Conservation (phyloP, 2,113 vertebrate species). For the Hucho hucho region DNA sequence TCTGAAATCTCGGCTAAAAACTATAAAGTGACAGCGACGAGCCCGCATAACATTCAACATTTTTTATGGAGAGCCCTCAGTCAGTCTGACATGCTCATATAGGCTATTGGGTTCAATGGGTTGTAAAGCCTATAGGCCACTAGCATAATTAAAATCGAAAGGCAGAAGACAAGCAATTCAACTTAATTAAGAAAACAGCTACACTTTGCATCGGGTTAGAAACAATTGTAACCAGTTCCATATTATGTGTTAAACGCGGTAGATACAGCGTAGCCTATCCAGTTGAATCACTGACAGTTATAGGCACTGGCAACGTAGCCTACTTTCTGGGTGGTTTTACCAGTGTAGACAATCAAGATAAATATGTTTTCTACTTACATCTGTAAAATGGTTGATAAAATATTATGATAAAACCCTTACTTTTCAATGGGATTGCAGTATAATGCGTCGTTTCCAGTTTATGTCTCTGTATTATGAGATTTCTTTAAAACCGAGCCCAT, state of each 20-base stretch:
- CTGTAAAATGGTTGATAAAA: neutral
- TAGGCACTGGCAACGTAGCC: neutral
- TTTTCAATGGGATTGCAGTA: neutral
- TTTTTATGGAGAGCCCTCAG: too few species aligned
- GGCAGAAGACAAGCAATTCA: too few species aligned
- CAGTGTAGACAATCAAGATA: neutral
- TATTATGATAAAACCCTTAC: slow-evolving; percentile 1
- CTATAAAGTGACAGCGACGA: too few species aligned
- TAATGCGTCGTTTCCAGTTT: neutral
- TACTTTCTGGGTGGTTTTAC: slow-evolving; percentile 8
- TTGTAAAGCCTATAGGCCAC: too few species aligned
- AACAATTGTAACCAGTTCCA: neutral
- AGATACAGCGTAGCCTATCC: neutral
- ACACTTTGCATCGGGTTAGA: neutral
- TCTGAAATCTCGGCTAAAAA: too few species aligned
- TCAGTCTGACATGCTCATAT: too few species aligned
- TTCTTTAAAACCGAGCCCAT: slow-evolving; percentile 22
- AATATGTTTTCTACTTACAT: neutral
- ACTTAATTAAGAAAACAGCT: too few species aligned
- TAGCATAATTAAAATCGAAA: too few species aligned
- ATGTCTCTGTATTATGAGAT: neutral
- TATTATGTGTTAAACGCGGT: too few species aligned
- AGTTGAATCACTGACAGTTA: slow-evolving; percentile 6
- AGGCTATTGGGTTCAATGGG: too few species aligned
- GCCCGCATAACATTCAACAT: too few species aligned